A percentile compares a stretch with the other conserved stretches of the same genome.
phyloP scores from a whole-genome alignment of 2,113 vertebrate genomes.

The Patagioenas fasciata region DNA sequence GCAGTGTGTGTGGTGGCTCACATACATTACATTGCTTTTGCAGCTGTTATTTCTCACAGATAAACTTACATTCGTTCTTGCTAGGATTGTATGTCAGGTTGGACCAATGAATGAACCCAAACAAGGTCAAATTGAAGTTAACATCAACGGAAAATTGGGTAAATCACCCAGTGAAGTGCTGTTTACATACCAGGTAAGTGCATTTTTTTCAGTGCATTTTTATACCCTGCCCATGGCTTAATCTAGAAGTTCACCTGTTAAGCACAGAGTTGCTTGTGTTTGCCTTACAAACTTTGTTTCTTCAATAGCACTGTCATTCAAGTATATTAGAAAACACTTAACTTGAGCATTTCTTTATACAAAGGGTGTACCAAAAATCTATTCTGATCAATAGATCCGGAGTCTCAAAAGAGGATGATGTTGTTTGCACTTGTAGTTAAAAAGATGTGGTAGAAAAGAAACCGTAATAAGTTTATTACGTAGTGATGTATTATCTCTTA shows the following conservation, averaged over 20 bases:
- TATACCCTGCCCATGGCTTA: background rate
- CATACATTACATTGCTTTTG: background rate
- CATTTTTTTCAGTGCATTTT: background rate
- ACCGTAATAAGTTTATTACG: background rate
- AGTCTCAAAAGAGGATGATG: background rate
- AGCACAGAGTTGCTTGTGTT: background rate
- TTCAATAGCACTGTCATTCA: background rate
- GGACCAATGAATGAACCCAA: background rate
- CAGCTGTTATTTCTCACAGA: background rate
- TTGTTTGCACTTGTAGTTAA: background rate
- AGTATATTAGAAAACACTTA: background rate
- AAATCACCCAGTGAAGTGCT: slow-evolving; percentile 64
- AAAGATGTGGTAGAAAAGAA: background rate
- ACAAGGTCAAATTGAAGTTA: slow-evolving; percentile 69
- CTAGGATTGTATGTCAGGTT: slow-evolving; percentile 77
- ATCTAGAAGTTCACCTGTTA: background rate
- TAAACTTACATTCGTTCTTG: slow-evolving; percentile 27
- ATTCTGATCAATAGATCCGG: background rate
- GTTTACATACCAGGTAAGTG: slow-evolving; percentile 79
- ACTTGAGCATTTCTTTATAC: background rate
- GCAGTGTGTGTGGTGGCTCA: background rate
- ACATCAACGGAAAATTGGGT: slow-evolving; percentile 71
- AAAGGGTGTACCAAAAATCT: background rate
- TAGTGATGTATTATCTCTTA: background rate
- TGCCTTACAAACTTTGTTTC: background rate